Conservation (phyloP, 2,113 vertebrate species). For the Spea bombifrons region DNA sequence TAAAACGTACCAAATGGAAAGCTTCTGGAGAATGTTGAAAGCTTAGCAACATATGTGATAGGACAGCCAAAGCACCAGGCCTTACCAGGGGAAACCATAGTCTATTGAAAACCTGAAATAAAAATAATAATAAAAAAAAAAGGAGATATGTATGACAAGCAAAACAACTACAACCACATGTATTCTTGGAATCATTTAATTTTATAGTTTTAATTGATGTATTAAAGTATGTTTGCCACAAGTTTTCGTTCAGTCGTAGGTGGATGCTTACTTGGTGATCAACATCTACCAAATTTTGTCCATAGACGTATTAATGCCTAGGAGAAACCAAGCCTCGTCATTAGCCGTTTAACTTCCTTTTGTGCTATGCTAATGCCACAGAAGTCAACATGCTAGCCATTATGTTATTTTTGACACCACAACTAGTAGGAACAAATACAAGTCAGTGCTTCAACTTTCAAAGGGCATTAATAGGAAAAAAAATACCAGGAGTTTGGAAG, state of each 20-base stretch:
- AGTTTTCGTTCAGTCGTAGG: too few relatives aligned
- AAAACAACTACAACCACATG: too few relatives aligned
- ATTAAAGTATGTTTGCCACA: background rate
- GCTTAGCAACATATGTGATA: conserved; percentile 97
- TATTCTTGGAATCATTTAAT: too few relatives aligned
- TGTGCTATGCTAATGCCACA: too few relatives aligned
- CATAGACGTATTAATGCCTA: too few relatives aligned
- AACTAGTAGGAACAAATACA: conserved; percentile 5
- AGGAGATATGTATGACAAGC: too few relatives aligned
- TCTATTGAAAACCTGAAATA: conserved; percentile 86
- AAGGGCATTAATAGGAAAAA: background rate
- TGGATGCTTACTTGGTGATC: too few relatives aligned
- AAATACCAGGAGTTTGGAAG: background rate
- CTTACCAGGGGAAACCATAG: conserved; percentile 96
- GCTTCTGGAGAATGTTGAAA: conserved; percentile 99
- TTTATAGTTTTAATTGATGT: too few relatives aligned
- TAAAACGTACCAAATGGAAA: conserved; percentile 84
- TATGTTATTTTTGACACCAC: background rate
- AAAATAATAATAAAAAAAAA: conserved; percentile 17
- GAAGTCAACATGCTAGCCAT: background rate
- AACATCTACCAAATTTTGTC: too few relatives aligned
- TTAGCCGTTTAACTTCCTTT: background rate
- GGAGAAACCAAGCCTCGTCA: background rate
- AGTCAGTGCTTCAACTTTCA: background rate
- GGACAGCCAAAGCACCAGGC: conserved; percentile 89